Base-by-base conservation (phyloP, 92 coral and sea anemone species). In the Palythoa caribaeorum region DNA sequence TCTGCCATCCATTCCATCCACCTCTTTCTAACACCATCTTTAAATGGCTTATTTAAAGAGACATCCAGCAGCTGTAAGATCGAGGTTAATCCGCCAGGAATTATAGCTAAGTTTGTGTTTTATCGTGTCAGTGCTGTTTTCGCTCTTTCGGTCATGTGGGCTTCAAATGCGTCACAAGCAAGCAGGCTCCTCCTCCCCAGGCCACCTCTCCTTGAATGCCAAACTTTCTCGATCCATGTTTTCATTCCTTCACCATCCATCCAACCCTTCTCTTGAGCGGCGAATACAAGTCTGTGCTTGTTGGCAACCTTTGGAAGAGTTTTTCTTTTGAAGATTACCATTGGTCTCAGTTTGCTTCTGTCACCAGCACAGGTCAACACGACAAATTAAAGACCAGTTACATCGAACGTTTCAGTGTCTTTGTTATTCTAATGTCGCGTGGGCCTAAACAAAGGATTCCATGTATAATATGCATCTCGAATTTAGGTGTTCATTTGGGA, bases 311-410 rank as follows among this genome's bases (percentile, higher is more conserved):
- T 71, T 3, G 54, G 79, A 11, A 71, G 38, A 9, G 77, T 68
- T 65, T 83, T 83, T 16, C 57, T 21, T 36, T 80, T 80, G 74
- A 80, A 80, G 62, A 80, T 80, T 21, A 80, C 73, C 85, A 80
- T 60, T 11, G 73, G 84, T 19, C 73, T 89, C 47, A 88, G 76
- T 44, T 90, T 73, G 16, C 60, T 70, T 68, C 91, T 87, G 77
- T 72, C 90, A 9, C 69, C 91, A 20, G 57, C 66, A 69, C 90
- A 89, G 11, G 90, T 88, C 77, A 91, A 84, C 54, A 78, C 84
- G 55, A 88, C 77, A 85, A 73, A 83, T 84, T 87, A 78, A 91
- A 91, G 16, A 48, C 54, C 16, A 73, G 57, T 66, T 28, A 28
- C 28, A 28, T 28, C 0, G 28, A 90, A 87, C 51, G 71, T 78